Evolutionary conservation across 2,797 vertebrate species (phyloP).

Genomic region (Sebastes baramenuke): DNA sequence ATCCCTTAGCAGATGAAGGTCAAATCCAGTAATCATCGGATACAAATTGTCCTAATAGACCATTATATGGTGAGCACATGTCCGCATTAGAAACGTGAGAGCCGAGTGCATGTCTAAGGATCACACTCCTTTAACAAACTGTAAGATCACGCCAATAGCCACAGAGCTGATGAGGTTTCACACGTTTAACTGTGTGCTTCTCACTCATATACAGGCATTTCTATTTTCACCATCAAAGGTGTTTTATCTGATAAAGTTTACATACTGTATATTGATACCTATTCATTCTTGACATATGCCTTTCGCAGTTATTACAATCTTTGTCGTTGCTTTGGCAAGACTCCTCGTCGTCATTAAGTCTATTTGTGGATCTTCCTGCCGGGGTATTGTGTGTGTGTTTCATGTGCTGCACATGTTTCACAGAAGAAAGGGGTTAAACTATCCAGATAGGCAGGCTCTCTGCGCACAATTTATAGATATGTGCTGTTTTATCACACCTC

Average conservation of each 20-base stretch:
- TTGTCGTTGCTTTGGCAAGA: slow-evolving; percentile 45
- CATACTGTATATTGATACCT: background rate
- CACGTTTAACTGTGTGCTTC: slow-evolving; percentile 43
- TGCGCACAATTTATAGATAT: slow-evolving; percentile 77
- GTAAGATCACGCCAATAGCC: slow-evolving; percentile 30
- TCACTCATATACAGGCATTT: slow-evolving; percentile 26
- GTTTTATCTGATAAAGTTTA: slow-evolving; percentile 31
- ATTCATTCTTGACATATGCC: slow-evolving; percentile 13
- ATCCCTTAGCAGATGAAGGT: background rate
- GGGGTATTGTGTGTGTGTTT: slow-evolving; percentile 47
- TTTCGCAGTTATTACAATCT: slow-evolving; percentile 37
- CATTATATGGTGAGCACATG: background rate
- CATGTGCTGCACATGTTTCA: slow-evolving; percentile 66
- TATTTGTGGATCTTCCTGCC: slow-evolving; percentile 60
- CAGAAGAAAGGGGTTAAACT: slow-evolving; percentile 60
- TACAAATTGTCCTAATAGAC: background rate
- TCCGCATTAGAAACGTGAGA: slow-evolving; percentile 13
- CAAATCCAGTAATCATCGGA: background rate
- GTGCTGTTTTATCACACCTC: slow-evolving; percentile 80
- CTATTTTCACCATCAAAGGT: slow-evolving; percentile 36
- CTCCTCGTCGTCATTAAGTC: slow-evolving; percentile 40
- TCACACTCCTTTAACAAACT: slow-evolving; percentile 34
- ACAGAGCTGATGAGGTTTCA: slow-evolving; percentile 41
- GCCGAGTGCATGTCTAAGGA: background rate
- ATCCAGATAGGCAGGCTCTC: slow-evolving; percentile 59